phyloP scores from a whole-genome alignment of 2,797 vertebrate species.

The Brachymystax lenok region DNA sequence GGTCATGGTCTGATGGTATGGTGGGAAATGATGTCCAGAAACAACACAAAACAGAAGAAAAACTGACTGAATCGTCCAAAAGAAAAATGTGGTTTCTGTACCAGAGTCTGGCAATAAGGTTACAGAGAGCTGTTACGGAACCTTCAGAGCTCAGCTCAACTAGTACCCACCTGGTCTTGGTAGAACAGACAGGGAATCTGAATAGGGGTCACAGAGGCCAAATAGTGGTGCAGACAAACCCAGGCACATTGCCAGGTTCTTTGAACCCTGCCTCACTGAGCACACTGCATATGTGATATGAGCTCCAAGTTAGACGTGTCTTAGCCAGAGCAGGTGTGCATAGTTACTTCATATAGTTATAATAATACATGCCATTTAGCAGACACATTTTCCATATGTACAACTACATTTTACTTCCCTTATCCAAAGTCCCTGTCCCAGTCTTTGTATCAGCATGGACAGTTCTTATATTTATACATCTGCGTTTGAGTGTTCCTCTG shows the following conservation, averaged over 20 bases:
- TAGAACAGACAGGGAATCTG: background rate
- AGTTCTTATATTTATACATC: background rate
- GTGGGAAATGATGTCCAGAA: background rate
- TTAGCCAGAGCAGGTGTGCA: slow-evolving; percentile 10
- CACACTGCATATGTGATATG: background rate
- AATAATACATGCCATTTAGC: no score
- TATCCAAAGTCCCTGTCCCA: slow-evolving; percentile 3
- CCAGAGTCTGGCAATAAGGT: no score
- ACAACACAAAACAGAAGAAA: background rate
- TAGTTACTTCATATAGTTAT: background rate
- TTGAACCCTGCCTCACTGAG: background rate
- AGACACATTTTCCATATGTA: no score
- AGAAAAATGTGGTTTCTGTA: no score
- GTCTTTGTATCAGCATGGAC: background rate
- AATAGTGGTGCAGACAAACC: slow-evolving; percentile 4
- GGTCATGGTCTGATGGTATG: background rate
- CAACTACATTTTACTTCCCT: background rate
- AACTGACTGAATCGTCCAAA: no score
- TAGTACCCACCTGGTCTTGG: background rate
- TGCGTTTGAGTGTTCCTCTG: background rate
- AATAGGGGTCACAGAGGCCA: slow-evolving; percentile 5
- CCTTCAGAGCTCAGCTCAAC: no score
- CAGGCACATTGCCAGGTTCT: slow-evolving; percentile 1
- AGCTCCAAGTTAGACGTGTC: background rate
- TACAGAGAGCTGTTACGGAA: no score